Evolutionary conservation across 2,888 invertebrate genomes (phyloP).

Genomic region (Drosophila mercatorum): DNA sequence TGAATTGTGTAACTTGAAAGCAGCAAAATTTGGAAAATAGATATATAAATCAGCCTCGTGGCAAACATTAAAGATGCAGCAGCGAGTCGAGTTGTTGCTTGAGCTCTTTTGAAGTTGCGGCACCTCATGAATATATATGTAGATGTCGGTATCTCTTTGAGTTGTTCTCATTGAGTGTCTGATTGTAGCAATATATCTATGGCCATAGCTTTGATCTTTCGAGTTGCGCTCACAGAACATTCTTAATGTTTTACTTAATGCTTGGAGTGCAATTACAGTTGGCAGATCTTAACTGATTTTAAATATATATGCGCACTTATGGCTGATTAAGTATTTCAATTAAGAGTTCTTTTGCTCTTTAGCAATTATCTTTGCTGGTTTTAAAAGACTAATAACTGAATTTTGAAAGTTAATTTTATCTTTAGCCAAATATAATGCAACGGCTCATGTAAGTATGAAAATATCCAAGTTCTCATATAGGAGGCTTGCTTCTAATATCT

Average conservation of each 20-base stretch:
- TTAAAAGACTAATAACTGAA: background rate
- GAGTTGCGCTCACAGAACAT: constrained; percentile 38
- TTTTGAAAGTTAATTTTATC: background rate
- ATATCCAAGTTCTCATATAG: background rate
- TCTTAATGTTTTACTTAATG: background rate
- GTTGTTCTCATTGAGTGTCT: constrained; percentile 29
- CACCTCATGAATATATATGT: constrained; percentile 26
- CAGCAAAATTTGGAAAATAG: constrained; percentile 41
- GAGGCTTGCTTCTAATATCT: background rate
- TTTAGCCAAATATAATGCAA: background rate
- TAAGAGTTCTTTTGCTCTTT: background rate
- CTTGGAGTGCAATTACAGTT: constrained; percentile 4
- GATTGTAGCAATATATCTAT: constrained; percentile 27
- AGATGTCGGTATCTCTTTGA: constrained; percentile 46
- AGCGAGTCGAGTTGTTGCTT: constrained; percentile 43
- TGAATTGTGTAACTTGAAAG: constrained; percentile 66
- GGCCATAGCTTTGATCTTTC: constrained; percentile 64
- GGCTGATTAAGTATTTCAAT: background rate
- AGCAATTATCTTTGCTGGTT: background rate
- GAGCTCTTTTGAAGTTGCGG: constrained; percentile 41
- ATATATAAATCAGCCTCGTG: constrained; percentile 45
- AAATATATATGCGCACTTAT: background rate
- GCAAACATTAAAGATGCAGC: constrained; percentile 35
- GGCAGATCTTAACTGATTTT: background rate
- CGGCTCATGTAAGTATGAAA: no score